A percentile compares a stretch with the other conserved stretches of the same genome.
Evolutionary conservation across 2,888 invertebrate genomes (phyloP).

Genomic region (Ectemnius cavifrons): DNA sequence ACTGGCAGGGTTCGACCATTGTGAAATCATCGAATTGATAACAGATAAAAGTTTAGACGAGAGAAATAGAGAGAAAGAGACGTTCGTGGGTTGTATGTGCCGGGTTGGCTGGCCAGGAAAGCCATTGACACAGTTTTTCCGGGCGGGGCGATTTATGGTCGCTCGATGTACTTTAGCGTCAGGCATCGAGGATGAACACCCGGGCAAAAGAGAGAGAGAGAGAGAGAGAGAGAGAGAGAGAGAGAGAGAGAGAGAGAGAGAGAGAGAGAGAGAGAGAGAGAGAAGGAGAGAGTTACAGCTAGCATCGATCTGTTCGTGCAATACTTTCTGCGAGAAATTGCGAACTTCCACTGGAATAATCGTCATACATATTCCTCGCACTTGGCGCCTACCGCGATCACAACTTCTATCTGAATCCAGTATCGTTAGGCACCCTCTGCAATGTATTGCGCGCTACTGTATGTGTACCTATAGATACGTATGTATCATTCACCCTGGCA

Average conservation of each 20-base stretch:
- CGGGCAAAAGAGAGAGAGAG: neutral
- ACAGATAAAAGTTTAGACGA: no score
- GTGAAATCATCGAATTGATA: no score
- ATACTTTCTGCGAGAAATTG: constrained; percentile 4
- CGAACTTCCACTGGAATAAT: neutral
- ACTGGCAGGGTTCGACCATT: no score
- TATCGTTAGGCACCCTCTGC: no score
- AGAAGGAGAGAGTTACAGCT: neutral
- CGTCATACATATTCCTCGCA: constrained; percentile 4
- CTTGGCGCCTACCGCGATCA: neutral
- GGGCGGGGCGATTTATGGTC: constrained; percentile 30
- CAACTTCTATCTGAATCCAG: no score
- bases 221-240: constrained; percentile 7
- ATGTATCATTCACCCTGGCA: no score
- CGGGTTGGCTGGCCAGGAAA: constrained; percentile 5
- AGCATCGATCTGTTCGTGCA: constrained; percentile 5
- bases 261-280: constrained; percentile 6
- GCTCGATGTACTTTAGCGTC: constrained; percentile 15
- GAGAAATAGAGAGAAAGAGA: no score
- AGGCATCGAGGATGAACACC: constrained; percentile 16
- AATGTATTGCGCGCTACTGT: no score
- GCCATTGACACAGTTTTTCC: constrained; percentile 41
- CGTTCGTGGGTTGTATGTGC: neutral
- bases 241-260: constrained; percentile 4
- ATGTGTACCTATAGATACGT: no score